These are phyloP conservation scores for Stratiolaelaps scimitus DNA, from an alignment of 1,140 invertebrate genomes.

Conservation along the genomic window DNA sequence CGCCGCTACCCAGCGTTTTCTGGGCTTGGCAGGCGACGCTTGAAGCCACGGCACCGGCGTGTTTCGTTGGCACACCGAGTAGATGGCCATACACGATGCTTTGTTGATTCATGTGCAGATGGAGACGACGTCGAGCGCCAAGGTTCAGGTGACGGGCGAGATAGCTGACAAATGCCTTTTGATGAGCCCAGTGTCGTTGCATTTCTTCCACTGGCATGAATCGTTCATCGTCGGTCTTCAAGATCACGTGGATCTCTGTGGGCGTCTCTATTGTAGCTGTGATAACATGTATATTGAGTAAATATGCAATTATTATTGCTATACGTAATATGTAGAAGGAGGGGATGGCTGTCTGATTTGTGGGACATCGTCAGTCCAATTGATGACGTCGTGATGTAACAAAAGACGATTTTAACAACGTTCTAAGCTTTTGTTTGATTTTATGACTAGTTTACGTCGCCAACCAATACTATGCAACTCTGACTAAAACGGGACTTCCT, in stretches of 20 bases:
- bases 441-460: too few species aligned
- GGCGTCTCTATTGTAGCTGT: background rate
- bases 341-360: too few species aligned
- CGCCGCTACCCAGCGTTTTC: background rate
- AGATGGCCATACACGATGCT: conserved; percentile 3
- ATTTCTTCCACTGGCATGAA: conserved; percentile 26
- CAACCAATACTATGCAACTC: too few species aligned
- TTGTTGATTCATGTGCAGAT: conserved; percentile 16
- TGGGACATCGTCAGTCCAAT: too few species aligned
- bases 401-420: too few species aligned
- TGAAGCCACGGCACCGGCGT: background rate
- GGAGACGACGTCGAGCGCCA: background rate
- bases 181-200: conserved; percentile 15
- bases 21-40: conserved; percentile 9
- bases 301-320: too few species aligned
- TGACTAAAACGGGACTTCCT: too few species aligned
- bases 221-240: conserved; percentile 14
- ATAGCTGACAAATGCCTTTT: conserved; percentile 4
- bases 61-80: background rate
- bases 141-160: conserved; percentile 5
- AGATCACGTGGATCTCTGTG: conserved; percentile 1
- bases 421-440: too few species aligned
- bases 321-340: too few species aligned
- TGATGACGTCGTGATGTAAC: too few species aligned
- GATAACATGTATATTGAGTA: background rate